These are phyloP conservation scores for Prochilodus magdalenae DNA, from an alignment of 2,113 vertebrate species.

Conservation along the genomic window DNA sequence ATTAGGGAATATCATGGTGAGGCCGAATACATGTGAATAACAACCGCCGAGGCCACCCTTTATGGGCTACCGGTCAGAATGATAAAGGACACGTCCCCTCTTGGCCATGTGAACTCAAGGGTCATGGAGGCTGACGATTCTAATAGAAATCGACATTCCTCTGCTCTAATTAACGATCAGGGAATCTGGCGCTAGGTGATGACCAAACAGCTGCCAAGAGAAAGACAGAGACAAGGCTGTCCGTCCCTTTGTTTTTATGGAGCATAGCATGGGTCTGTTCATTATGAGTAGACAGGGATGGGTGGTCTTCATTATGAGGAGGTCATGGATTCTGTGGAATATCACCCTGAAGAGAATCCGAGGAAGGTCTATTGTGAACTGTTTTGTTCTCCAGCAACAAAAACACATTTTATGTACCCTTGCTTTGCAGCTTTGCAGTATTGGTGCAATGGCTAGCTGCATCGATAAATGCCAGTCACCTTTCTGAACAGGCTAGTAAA, in stretches of 20 bases:
- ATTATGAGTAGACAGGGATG: neutral
- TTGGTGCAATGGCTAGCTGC: no score
- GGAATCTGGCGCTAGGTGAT: neutral
- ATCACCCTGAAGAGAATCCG: neutral
- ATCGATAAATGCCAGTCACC: no score
- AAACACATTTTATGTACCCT: neutral
- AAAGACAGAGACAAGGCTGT: neutral
- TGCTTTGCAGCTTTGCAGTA: no score
- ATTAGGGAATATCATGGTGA: neutral
- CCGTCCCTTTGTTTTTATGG: neutral
- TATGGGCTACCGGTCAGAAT: neutral
- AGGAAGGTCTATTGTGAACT: neutral
- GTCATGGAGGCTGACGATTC: neutral
- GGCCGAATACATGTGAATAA: neutral
- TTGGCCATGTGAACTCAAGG: neutral
- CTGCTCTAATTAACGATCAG: constrained; percentile 11
- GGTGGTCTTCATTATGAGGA: neutral
- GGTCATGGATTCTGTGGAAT: neutral
- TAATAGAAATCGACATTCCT: constrained; percentile 19
- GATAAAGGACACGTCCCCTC: neutral
- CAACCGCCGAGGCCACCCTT: neutral
- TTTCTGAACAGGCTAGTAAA: no score
- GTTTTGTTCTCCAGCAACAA: neutral
- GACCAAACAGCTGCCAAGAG: neutral
- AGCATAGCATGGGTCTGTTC: neutral